Evolutionary conservation across 2,888 invertebrate species (phyloP).

Genomic region (Aphidius colemani): DNA sequence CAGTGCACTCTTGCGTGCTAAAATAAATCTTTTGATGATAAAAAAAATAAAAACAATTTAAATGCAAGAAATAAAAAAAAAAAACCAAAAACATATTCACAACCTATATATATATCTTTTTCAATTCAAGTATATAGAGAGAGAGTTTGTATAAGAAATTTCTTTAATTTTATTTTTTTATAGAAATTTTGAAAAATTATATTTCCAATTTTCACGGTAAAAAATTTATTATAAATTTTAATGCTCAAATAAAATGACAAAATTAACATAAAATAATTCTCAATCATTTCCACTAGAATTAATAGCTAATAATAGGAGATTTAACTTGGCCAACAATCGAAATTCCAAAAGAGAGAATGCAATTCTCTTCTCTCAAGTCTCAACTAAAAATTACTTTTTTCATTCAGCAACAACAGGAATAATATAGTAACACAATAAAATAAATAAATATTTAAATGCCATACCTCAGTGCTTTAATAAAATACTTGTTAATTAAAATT

Average conservation of each 20-base stretch:
- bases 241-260: not conserved
- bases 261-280: not conserved
- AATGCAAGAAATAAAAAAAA: too few species aligned
- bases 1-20: slow-evolving; percentile 6
- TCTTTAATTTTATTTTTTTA: too few species aligned
- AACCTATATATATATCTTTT: not conserved
- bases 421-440: not conserved
- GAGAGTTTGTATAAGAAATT: too few species aligned
- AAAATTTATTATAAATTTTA: not conserved
- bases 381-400: too few species aligned
- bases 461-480: not conserved
- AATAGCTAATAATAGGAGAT: slow-evolving; percentile 56
- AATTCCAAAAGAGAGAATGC: slow-evolving; percentile 10
- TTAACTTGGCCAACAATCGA: slow-evolving; percentile 49
- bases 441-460: not conserved
- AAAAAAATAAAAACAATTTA: too few species aligned
- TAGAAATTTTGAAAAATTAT: not conserved
- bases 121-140: not conserved
- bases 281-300: slow-evolving; percentile 23
- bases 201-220: too few species aligned
- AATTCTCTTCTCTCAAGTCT: not conserved
- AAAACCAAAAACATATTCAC: too few species aligned
- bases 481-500: not conserved
- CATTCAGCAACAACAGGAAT: not conserved
- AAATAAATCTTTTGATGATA: slow-evolving; percentile 1